phyloP scores from a whole-genome alignment of 2,888 invertebrate species.

The Cheilosia grossa region DNA sequence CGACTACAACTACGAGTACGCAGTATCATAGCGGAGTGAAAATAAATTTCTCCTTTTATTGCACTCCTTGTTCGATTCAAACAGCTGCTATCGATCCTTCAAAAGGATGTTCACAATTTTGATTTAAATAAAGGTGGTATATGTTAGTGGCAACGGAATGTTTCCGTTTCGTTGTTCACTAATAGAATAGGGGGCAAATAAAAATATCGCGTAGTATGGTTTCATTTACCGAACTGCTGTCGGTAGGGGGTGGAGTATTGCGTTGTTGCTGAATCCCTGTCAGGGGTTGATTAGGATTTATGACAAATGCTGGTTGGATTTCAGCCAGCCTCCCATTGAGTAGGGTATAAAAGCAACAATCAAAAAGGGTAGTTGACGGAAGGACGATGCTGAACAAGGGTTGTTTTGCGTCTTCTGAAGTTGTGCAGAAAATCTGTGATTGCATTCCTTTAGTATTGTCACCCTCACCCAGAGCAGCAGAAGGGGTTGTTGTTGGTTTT shows the following conservation, averaged over 20 bases:
- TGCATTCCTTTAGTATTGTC: too few relatives aligned
- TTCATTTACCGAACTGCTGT: background rate
- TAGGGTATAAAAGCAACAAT: background rate
- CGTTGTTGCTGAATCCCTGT: slow-evolving; percentile 55
- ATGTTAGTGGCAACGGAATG: too few relatives aligned
- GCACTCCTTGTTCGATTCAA: too few relatives aligned
- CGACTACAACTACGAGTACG: background rate
- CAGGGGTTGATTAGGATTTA: slow-evolving; percentile 55
- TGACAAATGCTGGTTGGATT: slow-evolving; percentile 34
- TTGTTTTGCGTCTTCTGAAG: slow-evolving; percentile 13
- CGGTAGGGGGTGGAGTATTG: slow-evolving; percentile 32
- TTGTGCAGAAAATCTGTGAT: background rate
- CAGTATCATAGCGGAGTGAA: too few relatives aligned
- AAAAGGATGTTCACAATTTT: too few relatives aligned
- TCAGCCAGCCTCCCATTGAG: slow-evolving; percentile 27
- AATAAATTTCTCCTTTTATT: too few relatives aligned
- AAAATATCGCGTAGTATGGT: background rate
- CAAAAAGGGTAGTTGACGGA: background rate
- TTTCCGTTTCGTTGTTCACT: too few relatives aligned
- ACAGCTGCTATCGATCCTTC: too few relatives aligned
- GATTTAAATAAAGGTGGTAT: too few relatives aligned
- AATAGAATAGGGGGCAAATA: too few relatives aligned
- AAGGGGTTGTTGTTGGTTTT: background rate
- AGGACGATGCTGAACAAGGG: background rate
- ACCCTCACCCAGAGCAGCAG: too few relatives aligned